A percentile compares a stretch with the other conserved stretches of the same genome.
Evolutionary conservation across 2,888 invertebrate species (phyloP).

Genomic region (Chironomus riparius): DNA sequence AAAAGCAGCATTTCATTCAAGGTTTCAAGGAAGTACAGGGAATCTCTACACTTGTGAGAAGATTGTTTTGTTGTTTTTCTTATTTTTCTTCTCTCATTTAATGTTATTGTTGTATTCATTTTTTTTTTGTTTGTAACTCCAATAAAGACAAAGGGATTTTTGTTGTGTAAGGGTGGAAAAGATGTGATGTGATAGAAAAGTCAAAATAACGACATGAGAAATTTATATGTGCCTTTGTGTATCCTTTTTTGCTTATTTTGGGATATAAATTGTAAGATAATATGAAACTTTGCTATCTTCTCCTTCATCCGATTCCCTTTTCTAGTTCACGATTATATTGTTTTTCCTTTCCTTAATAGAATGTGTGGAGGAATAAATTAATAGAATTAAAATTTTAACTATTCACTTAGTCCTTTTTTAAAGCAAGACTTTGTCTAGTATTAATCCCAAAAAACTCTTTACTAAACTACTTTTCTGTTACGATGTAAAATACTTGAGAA

Average conservation of each 20-base stretch:
- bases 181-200: not conserved
- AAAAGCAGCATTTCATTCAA: slow-evolving; percentile 3
- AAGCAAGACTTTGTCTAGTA: no score
- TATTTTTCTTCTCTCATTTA: not conserved
- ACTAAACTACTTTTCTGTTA: no score
- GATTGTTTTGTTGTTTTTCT: not conserved
- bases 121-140: not conserved
- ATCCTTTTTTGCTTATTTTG: not conserved
- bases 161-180: slow-evolving; percentile 14
- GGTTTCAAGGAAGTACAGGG: slow-evolving; percentile 1
- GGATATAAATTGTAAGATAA: not conserved
- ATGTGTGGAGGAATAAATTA: no score
- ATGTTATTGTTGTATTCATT: not conserved
- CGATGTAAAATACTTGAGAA: no score
- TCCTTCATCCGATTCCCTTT: no score
- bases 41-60: not conserved
- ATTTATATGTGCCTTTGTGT: not conserved
- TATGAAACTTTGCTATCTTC: not conserved
- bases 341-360: not conserved
- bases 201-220: not conserved
- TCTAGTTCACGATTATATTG: no score
- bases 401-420: no score
- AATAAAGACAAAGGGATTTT: slow-evolving; percentile 14
- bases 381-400: no score
- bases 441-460: no score